Base-by-base conservation (phyloP, 2,797 vertebrate genomes). In the Enteromius fasciolatus region DNA sequence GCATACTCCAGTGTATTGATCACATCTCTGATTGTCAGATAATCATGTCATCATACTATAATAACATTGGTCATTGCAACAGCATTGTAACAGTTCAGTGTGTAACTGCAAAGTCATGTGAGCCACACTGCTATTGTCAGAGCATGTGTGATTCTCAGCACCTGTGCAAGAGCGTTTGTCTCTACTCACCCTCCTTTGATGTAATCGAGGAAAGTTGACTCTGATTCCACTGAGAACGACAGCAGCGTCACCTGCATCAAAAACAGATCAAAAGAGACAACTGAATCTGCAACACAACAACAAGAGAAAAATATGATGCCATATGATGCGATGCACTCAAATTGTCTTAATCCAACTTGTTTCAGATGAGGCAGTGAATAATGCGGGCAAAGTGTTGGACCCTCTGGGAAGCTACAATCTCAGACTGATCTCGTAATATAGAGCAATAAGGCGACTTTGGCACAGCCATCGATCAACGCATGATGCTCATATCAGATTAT, bases 171-270 rank as follows among this genome's bases (percentile, higher is more conserved):
- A 31, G 11, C 1, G 23, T 31, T 78, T n/a, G 8, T 23, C 50
- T 80, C 41, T 78, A 93, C 97, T 97, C 91, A 98, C 97, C 97
- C 97, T 92, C 97, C 97, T 94, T 96, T 97, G 91, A 99, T 99
- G 93, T 97, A 98, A 91, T 99, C 97, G 46, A 99, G 94, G 92
- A 99, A 99, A 0, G 97, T 98, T 88, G 95, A 96, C 87, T 99
- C 97, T 0, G 97, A 96, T 89, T 99, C 97, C 92, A 98, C 97
- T 0, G 96, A 93, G 41, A 99, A 98, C 0, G 97, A 98, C 28
- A 98, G 95, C 86, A 98, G 92, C 0, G 97, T 98, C 86, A 98
- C 97, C 97, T 99, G 83, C 77, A 75, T 91, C 85, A 83, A 31
- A 84, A 84, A 85, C 33, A 84, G 25, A 77, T 61, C 18, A 48